Percentiles rank a stretch among this genome's conserved stretches.
Evolutionary conservation across 2,113 vertebrate species (phyloP).

Genomic region (Leucoraja erinaceus): DNA sequence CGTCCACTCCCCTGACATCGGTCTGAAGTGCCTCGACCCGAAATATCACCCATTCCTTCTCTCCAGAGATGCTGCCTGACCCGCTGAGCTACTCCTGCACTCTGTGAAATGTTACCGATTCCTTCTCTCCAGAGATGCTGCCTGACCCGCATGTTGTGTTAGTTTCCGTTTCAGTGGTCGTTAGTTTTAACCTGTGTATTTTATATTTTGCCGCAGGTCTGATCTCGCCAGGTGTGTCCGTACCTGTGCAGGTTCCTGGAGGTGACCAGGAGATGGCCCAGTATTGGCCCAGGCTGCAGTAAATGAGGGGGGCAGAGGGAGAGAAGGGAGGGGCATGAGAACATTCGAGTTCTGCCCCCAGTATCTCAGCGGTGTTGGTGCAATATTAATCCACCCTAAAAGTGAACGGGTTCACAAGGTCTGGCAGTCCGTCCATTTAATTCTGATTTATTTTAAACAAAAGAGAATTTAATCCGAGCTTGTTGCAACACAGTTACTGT

Average conservation of each 20-base stretch:
- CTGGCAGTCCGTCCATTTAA: neutral
- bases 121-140: no score
- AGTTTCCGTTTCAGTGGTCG: no score
- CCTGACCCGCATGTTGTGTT: no score
- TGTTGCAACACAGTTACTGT: neutral
- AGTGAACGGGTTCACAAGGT: neutral
- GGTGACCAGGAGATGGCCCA: conserved; percentile 62
- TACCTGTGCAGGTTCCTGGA: conserved; percentile 67
- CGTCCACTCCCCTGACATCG: no score
- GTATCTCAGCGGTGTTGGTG: neutral
- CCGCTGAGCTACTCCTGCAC: no score
- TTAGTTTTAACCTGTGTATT: neutral
- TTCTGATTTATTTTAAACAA: neutral
- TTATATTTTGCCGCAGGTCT: conserved; percentile 38
- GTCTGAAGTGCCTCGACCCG: no score
- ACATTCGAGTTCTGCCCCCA: neutral
- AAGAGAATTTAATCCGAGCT: neutral
- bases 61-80: no score
- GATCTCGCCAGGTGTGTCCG: conserved; percentile 57
- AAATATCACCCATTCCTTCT: no score
- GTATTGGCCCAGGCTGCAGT: conserved; percentile 72
- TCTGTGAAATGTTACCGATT: no score
- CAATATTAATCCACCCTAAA: neutral
- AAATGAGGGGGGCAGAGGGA: conserved; percentile 28
- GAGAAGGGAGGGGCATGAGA: neutral